Evolutionary conservation across 2,113 vertebrate species (phyloP), one percentile per base, ranked within the genome.

Genomic region (Proteles cristata): DNA sequence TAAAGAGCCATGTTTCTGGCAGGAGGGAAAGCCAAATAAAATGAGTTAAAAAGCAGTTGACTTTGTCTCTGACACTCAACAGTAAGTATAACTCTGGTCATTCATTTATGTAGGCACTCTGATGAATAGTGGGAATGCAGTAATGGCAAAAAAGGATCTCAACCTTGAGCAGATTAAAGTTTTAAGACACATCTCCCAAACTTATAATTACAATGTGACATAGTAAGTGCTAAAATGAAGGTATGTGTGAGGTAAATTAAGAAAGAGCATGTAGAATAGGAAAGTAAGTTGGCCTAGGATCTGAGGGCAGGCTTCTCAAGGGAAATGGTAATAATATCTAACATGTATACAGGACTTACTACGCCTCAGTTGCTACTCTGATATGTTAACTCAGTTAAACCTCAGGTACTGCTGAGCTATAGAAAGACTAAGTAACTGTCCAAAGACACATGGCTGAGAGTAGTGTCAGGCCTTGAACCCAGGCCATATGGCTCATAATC

Each of bases 41-140:
- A 71, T 23, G 7, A 68, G 5, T 77, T 81, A n/a, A 89, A 89
- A 63, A 91, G 66, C 14, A 82, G 21, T 76, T 86, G 28, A 14
- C 94, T 81, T 96, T 92, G 48, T 90, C 28, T 83, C 55, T 73
- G 81, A 82, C n/a, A 45, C n/a, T 66, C 11, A 73, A 11, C 31
- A 50, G 1, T 66, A 33, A 48, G 11, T 76, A 19, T 87, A 73
- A 73, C 88, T 88, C 90, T 92, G 61, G 17, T 85, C 43, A 69
- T 50, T 96, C 26, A 11, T 95, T 93, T 53, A 1, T 17, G 5
- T 66, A 50, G 33, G n/a, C 5, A 50, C 14, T 16, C 4, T 77
- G 68, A 68, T 81, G 2, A 26, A 31, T 55, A 84, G 25, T 65
- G 33, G 12, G n/a, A 95, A 83, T 50, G 4, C 31, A 82, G 4